phyloP scores from a whole-genome alignment of 2,797 vertebrate species.

The Brachymystax lenok region DNA sequence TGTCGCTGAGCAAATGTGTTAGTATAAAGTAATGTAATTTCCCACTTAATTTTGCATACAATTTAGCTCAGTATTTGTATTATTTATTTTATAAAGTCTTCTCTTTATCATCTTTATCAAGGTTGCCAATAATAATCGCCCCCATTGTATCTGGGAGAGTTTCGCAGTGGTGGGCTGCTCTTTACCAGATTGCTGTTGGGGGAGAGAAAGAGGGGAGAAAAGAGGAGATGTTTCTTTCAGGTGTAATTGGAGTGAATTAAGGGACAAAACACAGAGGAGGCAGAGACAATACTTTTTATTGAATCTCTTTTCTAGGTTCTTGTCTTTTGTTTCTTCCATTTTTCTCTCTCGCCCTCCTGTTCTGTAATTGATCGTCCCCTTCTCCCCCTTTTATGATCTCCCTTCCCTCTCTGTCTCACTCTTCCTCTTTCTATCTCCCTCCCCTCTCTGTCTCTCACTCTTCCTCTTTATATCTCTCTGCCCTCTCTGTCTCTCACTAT shows the following conservation, averaged over 20 bases:
- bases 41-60: no score
- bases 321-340: no score
- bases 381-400: no score
- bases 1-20: background rate
- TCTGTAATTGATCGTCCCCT: no score
- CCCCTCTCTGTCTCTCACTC: no score
- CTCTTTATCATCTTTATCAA: background rate
- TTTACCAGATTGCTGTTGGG: slow-evolving; percentile 28
- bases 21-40: background rate
- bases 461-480: no score
- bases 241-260: slow-evolving; percentile 36
- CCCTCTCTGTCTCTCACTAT: no score
- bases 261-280: background rate
- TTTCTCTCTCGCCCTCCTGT: no score
- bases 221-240: slow-evolving; percentile 29
- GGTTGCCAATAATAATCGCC: background rate
- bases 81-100: background rate
- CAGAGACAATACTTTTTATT: background rate
- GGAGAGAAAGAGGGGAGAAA: slow-evolving; percentile 11
- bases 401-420: no score
- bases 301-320: background rate
- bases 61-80: background rate
- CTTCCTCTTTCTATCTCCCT: no score
- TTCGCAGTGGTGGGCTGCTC: background rate
- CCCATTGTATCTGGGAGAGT: background rate